Base-by-base conservation (phyloP, 2,113 vertebrate species). In the Vulpes vulpes region DNA sequence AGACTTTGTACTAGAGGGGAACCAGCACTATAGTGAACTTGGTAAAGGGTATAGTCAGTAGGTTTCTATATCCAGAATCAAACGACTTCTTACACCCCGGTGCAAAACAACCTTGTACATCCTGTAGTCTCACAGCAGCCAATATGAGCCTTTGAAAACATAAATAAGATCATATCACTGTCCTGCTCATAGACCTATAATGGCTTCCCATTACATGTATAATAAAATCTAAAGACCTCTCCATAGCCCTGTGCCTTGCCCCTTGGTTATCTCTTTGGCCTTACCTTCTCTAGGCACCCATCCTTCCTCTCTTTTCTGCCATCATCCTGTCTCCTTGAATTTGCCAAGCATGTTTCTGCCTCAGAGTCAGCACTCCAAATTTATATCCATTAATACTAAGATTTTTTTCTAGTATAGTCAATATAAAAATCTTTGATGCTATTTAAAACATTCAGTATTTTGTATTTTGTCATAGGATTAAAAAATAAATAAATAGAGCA, bases 381-480 rank as follows among this genome's bases (percentile, higher is more conserved):
- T 97, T 78, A 93, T 53, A 67, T 64, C 93, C 57, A 80, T 25
- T 86, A 73, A 83, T 83, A 79, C 15, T 76, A 49, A 82, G 25
- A 22, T 38, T 71, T 85, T 69, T 78, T 83, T 92, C n/a, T 78
- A 89, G 30, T 67, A 59, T 64, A 10, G 60, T 93, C 89, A 32
- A 91, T 35, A 78, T 79, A 94, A 95, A 94, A 95, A 84, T 84
- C 32, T 73, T 85, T 12, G 5, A 35, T 93, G 59, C 51, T 95
- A 43, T 94, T 85, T 84, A 79, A 78, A 82, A 69, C 19, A n/a
- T 84, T 86, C 15, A 87, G 86, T 82, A 78, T 86, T 96, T 92
- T 74, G 17, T 94, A 65, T 90, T 97, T 93, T 93, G 14, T 15
- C 27, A 17, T 86, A 93, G 67, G 51, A 92, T 79, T 93, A 64